Conservation (phyloP, 2,113 vertebrate species). For the Mus pahari region DNA sequence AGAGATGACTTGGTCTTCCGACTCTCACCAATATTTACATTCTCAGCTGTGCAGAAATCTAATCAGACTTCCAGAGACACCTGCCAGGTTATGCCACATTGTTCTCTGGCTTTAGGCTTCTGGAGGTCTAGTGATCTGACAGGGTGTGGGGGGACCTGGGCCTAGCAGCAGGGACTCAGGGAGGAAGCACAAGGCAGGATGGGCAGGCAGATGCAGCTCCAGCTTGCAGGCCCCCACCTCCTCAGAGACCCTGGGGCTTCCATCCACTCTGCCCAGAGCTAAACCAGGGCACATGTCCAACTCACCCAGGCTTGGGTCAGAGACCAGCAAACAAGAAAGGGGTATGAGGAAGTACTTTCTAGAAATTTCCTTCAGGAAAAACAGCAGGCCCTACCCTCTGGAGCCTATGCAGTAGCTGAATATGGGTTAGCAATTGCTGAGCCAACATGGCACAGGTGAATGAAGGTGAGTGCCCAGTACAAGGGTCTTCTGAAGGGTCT, state of each 20-base stretch:
- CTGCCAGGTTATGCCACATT: neutral
- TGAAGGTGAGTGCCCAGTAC: neutral
- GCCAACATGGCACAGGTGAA: neutral
- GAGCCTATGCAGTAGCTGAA: neutral
- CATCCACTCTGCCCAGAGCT: neutral
- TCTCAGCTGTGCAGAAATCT: neutral
- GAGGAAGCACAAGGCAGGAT: neutral
- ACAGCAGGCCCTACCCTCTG: too few relatives aligned
- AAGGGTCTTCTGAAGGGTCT: too few relatives aligned
- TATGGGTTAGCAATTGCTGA: neutral
- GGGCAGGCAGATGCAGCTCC: neutral
- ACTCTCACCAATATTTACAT: slow-evolving; percentile 67
- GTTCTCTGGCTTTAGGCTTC: neutral
- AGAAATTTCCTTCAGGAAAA: slow-evolving; percentile 25
- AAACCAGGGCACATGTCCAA: too few relatives aligned
- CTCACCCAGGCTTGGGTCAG: neutral
- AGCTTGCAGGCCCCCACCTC: neutral
- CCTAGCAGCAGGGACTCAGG: neutral
- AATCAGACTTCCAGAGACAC: slow-evolving; percentile 56
- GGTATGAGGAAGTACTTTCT: neutral
- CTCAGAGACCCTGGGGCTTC: neutral
- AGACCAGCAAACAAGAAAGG: neutral
- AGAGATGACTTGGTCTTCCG: slow-evolving; percentile 43
- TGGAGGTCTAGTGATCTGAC: neutral
- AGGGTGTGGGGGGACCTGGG: neutral